Percentiles rank a stretch among this genome's conserved stretches.
Conservation (phyloP, 2,797 vertebrate genomes). For the Prionace glauca region DNA sequence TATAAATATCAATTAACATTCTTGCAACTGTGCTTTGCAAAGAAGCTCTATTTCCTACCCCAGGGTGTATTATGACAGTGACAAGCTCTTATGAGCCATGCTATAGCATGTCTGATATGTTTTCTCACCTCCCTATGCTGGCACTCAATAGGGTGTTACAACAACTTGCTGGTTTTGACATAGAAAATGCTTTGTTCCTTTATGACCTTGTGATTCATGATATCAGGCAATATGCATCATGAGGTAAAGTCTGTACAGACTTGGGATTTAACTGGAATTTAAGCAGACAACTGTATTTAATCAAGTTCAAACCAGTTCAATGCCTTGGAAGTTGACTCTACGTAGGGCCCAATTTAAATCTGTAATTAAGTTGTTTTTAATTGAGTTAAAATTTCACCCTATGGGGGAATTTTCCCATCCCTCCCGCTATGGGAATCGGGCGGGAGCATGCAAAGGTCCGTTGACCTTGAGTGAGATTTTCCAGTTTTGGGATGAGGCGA, state of each 20-base stretch:
- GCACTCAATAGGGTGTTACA: not conserved
- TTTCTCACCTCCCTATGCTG: not conserved
- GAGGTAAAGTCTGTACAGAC: not conserved
- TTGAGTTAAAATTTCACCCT: not conserved
- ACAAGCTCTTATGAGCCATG: too few species aligned
- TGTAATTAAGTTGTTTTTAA: not conserved
- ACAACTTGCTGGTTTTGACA: too few species aligned
- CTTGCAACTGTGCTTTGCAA: not conserved
- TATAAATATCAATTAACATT: conserved; percentile 9
- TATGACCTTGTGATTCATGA: not conserved
- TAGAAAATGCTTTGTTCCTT: not conserved
- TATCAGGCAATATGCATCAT: not conserved
- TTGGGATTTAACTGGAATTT: conserved; percentile 15
- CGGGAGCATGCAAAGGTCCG: too few species aligned
- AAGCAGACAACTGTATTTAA: not conserved
- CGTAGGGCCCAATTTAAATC: not conserved
- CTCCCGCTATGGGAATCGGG: too few species aligned
- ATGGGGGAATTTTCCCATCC: too few species aligned
- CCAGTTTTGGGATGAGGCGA: too few species aligned
- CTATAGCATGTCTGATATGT: not conserved
- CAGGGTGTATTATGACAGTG: not conserved
- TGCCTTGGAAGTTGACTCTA: not conserved
- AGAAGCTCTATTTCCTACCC: not conserved
- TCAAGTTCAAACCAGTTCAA: not conserved
- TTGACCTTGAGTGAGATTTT: too few species aligned